phyloP scores from a whole-genome alignment of 37 sponge, comb jelly and placozoan species.

The Aphrocallistes beatrix region DNA sequence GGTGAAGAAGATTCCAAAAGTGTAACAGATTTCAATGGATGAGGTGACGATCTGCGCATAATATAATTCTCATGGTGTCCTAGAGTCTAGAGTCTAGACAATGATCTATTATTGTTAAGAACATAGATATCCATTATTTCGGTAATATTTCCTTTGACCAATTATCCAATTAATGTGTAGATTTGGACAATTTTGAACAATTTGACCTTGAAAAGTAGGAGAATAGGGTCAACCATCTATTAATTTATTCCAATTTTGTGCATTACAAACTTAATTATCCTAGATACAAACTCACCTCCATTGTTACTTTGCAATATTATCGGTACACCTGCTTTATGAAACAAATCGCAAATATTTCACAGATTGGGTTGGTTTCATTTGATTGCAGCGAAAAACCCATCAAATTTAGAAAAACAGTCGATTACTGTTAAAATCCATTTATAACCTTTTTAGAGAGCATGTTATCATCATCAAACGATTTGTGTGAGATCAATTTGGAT shows the following conservation, averaged over 20 bases:
- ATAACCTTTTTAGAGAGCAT: neutral
- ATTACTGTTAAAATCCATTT: neutral
- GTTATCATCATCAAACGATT: neutral
- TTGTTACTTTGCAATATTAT: too few species aligned
- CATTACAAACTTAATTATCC: neutral
- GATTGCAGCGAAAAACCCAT: neutral
- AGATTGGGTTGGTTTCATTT: neutral
- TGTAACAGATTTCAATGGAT: too few species aligned
- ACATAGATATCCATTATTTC: too few species aligned
- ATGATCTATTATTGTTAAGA: too few species aligned
- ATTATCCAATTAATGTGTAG: too few species aligned
- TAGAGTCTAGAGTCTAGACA: too few species aligned
- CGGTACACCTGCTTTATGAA: neutral
- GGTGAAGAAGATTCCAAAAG: too few species aligned
- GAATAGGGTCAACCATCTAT: neutral
- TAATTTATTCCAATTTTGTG: too few species aligned
- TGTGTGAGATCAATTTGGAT: constrained; percentile 12
- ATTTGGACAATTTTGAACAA: too few species aligned
- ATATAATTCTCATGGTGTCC: too few species aligned
- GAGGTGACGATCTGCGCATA: too few species aligned
- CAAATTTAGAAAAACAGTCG: constrained; percentile 7
- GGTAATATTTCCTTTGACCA: too few species aligned
- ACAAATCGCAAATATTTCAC: neutral
- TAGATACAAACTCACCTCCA: neutral
- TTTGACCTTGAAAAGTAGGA: neutral